Evolutionary conservation across 2,888 invertebrate species (phyloP), one percentile per base, ranked within the genome.

Genomic region (Callyntrura guangdongensis): DNA sequence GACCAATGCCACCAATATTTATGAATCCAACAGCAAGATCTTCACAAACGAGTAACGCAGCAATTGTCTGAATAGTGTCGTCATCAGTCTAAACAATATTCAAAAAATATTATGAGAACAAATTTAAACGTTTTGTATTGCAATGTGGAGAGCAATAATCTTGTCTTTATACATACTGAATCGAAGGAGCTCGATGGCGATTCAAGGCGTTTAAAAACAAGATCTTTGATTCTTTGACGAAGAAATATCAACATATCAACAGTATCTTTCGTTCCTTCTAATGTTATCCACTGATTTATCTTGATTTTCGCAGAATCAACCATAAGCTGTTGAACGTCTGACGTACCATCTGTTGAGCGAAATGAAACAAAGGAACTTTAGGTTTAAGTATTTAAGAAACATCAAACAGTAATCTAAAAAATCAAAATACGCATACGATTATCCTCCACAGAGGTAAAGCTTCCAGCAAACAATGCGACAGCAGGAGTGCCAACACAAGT

Each of bases 401-500:
- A 53, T 36, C 6, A 36, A 4, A 36, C 6, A 4, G 6, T 36
- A 36, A 6, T 36, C 36, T 36, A 36, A 6, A 64, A 25, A 25
- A 14, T 36, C 67, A 12, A 69, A 36, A 36, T 36, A 36, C 6
- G 36, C 36, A 4, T 36, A 67, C 64, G 25, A 11, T 25, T 11
- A 6, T 12, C 22, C 22, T 47, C 20, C 12, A n/a, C 5, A 17
- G 67, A 11, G 79, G 22, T 85, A 36, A 91, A 86, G 77, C 91
- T 91, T 14, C 98, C 98, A 14, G 97, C 97, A 94, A 98, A 97
- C 49, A 99, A 94, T 0, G 97, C 97, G 11, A 99, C 97, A 0
- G 98, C 97, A 20, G 98, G 94, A 0, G 98, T 97, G 11, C 98
- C 97, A 0, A 99, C 96, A 8, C 97, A 95, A 0, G 99, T 98